These are phyloP conservation scores for Rhinopomastus cyanomelas DNA, from an alignment of 2,113 vertebrate species.

Conservation along the genomic window DNA sequence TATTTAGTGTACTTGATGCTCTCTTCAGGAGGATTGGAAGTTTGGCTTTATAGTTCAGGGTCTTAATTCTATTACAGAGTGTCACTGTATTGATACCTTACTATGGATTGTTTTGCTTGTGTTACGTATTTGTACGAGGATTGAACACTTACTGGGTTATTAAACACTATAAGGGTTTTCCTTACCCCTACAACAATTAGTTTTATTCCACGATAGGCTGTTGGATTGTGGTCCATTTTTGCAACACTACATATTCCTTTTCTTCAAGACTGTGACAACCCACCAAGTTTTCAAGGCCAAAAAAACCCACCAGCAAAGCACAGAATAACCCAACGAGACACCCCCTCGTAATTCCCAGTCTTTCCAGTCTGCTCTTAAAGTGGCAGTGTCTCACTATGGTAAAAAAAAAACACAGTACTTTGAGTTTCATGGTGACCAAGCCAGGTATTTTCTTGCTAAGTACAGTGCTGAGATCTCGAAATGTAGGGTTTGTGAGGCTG, in stretches of 20 bases:
- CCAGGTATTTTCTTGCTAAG: neutral
- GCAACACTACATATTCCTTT: neutral
- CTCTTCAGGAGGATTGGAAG: neutral
- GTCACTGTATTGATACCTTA: neutral
- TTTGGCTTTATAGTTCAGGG: neutral
- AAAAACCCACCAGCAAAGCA: neutral
- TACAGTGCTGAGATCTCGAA: neutral
- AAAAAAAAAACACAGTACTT: neutral
- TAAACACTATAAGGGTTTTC: neutral
- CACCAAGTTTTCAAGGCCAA: neutral
- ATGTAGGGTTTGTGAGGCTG: neutral
- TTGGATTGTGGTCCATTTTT: neutral
- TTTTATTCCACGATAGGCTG: neutral
- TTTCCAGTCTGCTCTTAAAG: neutral
- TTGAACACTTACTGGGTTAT: neutral
- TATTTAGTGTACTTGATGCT: neutral
- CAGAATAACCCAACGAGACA: neutral
- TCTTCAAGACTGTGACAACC: neutral
- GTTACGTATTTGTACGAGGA: neutral
- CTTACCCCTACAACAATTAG: neutral
- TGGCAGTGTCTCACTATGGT: neutral
- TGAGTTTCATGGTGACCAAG: neutral
- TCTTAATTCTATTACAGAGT: neutral
- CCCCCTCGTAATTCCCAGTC: accelerated
- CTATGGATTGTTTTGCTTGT: neutral